Base-by-base conservation (phyloP, 2,888 invertebrate species). In the Stenurella melanura region DNA sequence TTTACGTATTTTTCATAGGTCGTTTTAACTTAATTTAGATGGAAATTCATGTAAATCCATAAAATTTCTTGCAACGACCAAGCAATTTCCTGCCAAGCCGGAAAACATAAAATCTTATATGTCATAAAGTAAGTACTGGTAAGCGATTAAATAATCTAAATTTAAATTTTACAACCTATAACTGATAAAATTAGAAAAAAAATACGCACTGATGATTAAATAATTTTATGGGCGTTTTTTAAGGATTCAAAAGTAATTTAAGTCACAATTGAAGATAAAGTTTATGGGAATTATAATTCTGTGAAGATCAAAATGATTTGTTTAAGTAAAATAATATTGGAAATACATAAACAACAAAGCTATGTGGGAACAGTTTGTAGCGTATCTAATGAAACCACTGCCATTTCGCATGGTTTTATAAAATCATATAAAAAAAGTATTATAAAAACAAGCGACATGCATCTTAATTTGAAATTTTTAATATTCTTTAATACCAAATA, bases 41-140 rank as follows among this genome's bases (percentile, higher is more conserved):
- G 50, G 50, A 50, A 50, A 50, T n/a, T 50, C 5, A 12, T n/a
- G n/a, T 50, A 50, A 50, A 50, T 50, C 50, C 7, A 50, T 50
- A 50, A n/a, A 50, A 50, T 50, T 50, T 50, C 15, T n/a, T 17
- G n/a, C 50, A 50, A 50, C 50, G 61, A 63, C 34, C 30, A 63
- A 26, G 61, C 34, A 63, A 63, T 63, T 63, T 63, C 61, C 61
- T 63, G 17, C 11, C 18, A 63, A 63, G 17, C 34, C 34, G 34
- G 61, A 63, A 63, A 34, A 63, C 61, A 63, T 63, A 63, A 63
- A 63, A 63, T 34, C 34, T 10, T 34, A n/a, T 17, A 63, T 11
- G 34, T 63, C 34, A 63, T 63, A 63, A 63, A 63, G 17, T n/a
- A 34, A 34, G 11, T 15, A n/a, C 61, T 34, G n/a, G n/a, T 15